Base-by-base conservation (phyloP, 2,113 vertebrate genomes). In the Apeltes quadracus region DNA sequence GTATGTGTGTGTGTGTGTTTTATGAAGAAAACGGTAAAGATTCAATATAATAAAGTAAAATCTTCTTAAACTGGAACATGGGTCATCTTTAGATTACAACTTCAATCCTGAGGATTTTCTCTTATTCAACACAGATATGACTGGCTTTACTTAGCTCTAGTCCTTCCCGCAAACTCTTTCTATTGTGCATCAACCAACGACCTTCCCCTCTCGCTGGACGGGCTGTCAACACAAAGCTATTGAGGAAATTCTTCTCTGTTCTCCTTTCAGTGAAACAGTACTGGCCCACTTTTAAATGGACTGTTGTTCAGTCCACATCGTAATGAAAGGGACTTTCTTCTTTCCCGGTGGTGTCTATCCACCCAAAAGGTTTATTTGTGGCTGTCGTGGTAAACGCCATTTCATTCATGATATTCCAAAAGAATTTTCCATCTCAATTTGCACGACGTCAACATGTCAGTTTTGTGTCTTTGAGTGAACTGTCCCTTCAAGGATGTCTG, bases 101-200 rank as follows among this genome's bases (percentile, higher is more conserved):
- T 69, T 54, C 61, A 69, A 69, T 50, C 61, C 38, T 64, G 23
- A 25, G 20, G 71, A 72, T 81, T 14, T 75, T 77, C 79, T 79
- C 62, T 51, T 59, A 46, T 25, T 29, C n/a, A 41, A 36, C n/a
- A 41, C 16, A 51, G 56, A 59, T 53, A 58, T 32, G 29, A 13
- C 58, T 57, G 15, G 23, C 65, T 80, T 83, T 56, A 81, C 93
- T 92, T 90, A 86, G 89, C 87, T 92, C 89, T 89, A 91, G 88
- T 88, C 87, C 93, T 89, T 91, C 9, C 3, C 85, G 71, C 92
- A 96, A 95, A 96, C 91, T 91, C 83, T 86, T 77, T 85, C 94
- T 94, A 94, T 97, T 97, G 95, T 98, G 81, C 91, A 88, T 87
- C 90, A 92, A 92, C 97, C 95, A 97, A 95, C 96, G 93, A 92